Evolutionary conservation across 2,888 invertebrate species (phyloP), one percentile per base, ranked within the genome.

Genomic region (Sicus ferrugineus): DNA sequence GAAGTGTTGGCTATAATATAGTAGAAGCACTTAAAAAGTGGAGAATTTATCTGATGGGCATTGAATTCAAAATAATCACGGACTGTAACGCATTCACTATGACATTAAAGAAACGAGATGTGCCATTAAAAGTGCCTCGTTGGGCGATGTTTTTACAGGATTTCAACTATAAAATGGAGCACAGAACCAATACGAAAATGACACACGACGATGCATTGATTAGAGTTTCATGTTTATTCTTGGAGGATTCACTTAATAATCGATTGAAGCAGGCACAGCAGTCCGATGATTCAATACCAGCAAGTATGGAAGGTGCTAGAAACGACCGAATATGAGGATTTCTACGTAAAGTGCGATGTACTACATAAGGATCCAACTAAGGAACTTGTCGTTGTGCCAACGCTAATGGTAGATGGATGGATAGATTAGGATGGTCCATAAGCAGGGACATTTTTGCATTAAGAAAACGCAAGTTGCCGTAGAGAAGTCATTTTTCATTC

Each of bases 401-500:
- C 73, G 26, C 23, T 26, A 9, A 79, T 86, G 80, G 70, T 65
- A 6, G 59, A 67, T 1, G 7, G 59, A 67, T 1, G 79, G 84
- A 68, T 76, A 85, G 1, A 83, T 85, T 3, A 74, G 73, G 46
- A 76, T 70, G n/a, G 74, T 74, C 0, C 84, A 85, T 70, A 79
- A 79, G 31, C 73, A 75, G 31, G 82, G 83, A 38, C 82, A 84
- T 75, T 83, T 83, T 74, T 73, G 73, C 0, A 72, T 68, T 11
- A 77, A 71, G 28, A 82, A 79, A 64, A 80, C 72, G 0, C 73
- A 70, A 28, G 76, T 79, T 23, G 23, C 68, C 0, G 58, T 82
- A 3, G 72, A 67, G 34, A 63, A 58, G 48, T 54, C 62, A 1
- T 67, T 48, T 23, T 63, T 30, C 23, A 48, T 70, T 42, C 70